Percentiles rank a stretch among this genome's conserved stretches.
Evolutionary conservation across 2,888 invertebrate species (phyloP).

Genomic region (Xiphydria camelus): DNA sequence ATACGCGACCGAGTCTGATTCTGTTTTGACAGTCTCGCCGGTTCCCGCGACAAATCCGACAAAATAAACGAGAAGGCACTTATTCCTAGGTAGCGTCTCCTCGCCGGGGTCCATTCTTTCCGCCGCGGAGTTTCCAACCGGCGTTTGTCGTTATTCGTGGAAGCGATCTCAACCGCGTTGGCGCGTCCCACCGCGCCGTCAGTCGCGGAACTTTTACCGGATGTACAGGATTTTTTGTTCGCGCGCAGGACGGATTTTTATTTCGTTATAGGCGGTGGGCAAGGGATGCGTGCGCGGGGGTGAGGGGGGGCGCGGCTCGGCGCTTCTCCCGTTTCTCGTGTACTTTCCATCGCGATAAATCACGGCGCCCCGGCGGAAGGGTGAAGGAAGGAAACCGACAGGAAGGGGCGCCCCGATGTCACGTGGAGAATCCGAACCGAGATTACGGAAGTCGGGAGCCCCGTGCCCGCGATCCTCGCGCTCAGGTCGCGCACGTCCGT

Average conservation of each 20-base stretch:
- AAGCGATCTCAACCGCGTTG: slow-evolving; percentile 5
- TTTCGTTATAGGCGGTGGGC: slow-evolving; percentile 22
- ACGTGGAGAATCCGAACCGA: slow-evolving; percentile 38
- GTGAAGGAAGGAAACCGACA: slow-evolving; percentile 25
- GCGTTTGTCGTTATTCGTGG: neutral
- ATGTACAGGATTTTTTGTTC: slow-evolving; percentile 10
- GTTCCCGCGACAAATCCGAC: too few relatives aligned
- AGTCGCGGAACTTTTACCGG: neutral
- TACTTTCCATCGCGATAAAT: slow-evolving; percentile 57
- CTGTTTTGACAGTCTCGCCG: too few relatives aligned
- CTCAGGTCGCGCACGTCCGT: neutral
- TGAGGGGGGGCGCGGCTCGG: slow-evolving; percentile 43
- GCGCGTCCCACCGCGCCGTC: neutral
- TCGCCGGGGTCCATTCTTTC: too few relatives aligned
- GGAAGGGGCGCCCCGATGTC: slow-evolving; percentile 33
- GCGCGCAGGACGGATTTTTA: slow-evolving; percentile 29
- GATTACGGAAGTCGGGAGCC: slow-evolving; percentile 32
- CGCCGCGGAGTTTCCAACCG: too few relatives aligned
- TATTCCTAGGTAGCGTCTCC: too few relatives aligned
- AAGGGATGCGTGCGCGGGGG: slow-evolving; percentile 33
- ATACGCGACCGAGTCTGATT: too few relatives aligned
- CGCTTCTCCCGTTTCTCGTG: slow-evolving; percentile 56
- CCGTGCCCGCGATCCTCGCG: slow-evolving; percentile 26
- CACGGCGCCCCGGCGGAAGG: slow-evolving; percentile 48
- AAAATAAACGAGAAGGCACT: too few relatives aligned